A percentile compares a stretch with the other conserved stretches of the same genome.
phyloP scores from a whole-genome alignment of 2,113 vertebrate species.

The Pelodiscus sinensis region DNA sequence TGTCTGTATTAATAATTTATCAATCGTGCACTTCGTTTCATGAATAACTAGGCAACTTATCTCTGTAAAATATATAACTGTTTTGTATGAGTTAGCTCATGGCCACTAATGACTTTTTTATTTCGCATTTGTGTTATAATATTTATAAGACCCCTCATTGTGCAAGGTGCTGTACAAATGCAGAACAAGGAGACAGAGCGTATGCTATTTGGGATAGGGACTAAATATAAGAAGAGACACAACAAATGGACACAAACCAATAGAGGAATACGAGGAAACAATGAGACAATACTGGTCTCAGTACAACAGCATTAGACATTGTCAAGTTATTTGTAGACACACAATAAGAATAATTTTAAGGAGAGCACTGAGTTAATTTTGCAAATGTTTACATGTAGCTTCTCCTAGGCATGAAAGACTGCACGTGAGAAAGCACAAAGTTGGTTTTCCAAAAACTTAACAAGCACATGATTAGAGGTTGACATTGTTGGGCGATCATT shows the following conservation, averaged over 20 bases:
- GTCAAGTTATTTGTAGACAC: neutral
- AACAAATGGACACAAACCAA: neutral
- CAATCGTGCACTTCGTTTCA: neutral
- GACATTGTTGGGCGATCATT: neutral
- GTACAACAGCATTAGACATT: neutral
- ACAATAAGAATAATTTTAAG: too few species aligned
- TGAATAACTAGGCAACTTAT: neutral
- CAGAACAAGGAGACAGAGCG: too few species aligned
- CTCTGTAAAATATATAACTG: fast-evolving
- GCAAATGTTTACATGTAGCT: too few species aligned
- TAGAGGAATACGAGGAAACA: too few species aligned
- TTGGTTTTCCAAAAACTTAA: too few species aligned
- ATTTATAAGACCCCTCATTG: neutral
- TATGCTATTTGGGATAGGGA: too few species aligned
- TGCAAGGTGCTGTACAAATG: too few species aligned
- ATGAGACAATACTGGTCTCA: neutral
- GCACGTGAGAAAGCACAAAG: too few species aligned
- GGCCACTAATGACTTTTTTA: neutral
- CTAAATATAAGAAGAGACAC: neutral
- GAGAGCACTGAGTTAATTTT: too few species aligned
- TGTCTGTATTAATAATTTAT: neutral
- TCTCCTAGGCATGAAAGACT: too few species aligned
- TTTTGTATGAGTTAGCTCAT: neutral
- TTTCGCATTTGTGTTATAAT: neutral
- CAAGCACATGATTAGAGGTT: neutral